Conservation (phyloP, 2,888 invertebrate species). For the Pachydiplax longipennis region DNA sequence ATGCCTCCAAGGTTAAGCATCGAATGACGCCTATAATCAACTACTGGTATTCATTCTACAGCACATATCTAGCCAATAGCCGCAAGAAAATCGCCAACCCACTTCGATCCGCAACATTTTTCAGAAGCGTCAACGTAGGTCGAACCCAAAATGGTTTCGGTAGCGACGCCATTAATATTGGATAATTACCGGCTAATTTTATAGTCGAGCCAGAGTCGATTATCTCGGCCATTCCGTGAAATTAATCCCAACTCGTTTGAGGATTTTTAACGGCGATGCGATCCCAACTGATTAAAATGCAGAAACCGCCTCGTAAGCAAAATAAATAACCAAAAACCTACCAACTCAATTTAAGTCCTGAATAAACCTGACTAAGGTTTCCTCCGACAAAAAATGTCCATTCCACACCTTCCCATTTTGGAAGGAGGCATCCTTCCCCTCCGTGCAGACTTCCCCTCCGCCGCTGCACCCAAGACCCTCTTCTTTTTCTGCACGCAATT, state of each 20-base stretch:
- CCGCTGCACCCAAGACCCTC: background rate
- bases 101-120: no score
- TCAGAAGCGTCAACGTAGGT: no score
- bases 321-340: background rate
- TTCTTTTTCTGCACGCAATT: background rate
- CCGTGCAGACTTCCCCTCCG: background rate
- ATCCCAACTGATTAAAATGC: background rate
- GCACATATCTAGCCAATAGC: no score
- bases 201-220: no score
- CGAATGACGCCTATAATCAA: no score
- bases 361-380: background rate
- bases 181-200: no score
- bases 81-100: no score
- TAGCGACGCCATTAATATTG: no score
- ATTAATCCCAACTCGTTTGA: background rate
- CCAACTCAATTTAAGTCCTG: background rate
- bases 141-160: no score
- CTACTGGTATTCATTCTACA: no score
- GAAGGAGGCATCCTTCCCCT: background rate
- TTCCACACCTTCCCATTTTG: background rate
- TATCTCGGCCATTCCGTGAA: background rate
- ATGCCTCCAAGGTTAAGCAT: no score
- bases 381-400: background rate
- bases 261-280: background rate
- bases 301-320: background rate